Evolutionary conservation across 2,113 vertebrate genomes (phyloP), one percentile per base, ranked within the genome.

Genomic region (Phalacrocorax pelagicus): DNA sequence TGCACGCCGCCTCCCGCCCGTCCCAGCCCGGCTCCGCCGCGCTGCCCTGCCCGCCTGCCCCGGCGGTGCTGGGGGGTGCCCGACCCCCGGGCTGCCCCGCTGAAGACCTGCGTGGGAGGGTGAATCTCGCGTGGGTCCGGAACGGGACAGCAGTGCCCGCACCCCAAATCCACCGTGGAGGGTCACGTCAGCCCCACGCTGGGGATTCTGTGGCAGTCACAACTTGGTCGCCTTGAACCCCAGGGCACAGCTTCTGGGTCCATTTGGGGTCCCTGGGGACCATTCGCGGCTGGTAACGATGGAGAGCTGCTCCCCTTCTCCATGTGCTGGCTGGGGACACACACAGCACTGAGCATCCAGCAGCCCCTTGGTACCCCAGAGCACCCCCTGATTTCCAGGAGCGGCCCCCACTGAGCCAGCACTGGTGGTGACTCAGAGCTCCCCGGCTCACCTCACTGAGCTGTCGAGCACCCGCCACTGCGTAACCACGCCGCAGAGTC

Each of bases 131-230:
- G 13, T 7, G 85, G 54, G 42, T 3, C 12, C 7, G 15, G 36
- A n/a, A 57, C 5, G 42, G 47, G 46, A 63, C n/a, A 10, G 66
- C 36, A 34, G 29, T 38, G 9, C 24, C 67, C 30, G 26, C 63
- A 47, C 61, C 47, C 80, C 66, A 13, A 49, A 62, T 6, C 6
- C 26, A 0, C 42, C 7, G 8, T 21, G 51, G 42, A 61, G 36
- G 0, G 44, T 24, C 29, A 3, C 5, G 1, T 36, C 46, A 29
- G 20, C 54, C 55, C 77, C 65, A 6, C 32, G 0, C n/a, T 4
- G 24, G 24, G 30, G 2, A 1, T 27, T 10, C 51, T 19, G 47
- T 7, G 73, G 6, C 5, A 2, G 20, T 11, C 83, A 2, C 26
- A 19, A 8, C 12, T 49, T 8, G n/a, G 6, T 61, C 7, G 0